Base-by-base conservation (phyloP, 92 coral and sea anemone species). In the Scolanthus callimorphus region DNA sequence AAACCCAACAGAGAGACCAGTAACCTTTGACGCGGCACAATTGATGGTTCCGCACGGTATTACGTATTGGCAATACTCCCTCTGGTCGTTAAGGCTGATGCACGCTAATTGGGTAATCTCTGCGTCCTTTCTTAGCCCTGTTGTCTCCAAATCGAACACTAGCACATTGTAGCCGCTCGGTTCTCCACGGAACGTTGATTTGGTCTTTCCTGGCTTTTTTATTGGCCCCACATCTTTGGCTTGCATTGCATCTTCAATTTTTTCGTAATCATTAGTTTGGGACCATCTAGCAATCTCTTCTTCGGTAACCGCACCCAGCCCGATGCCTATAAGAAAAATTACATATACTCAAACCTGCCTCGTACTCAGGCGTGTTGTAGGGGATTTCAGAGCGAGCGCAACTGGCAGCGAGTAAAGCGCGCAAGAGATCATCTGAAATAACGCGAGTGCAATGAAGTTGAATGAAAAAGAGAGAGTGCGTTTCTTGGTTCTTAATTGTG, bases 1-100 rank as follows among this genome's bases (percentile, higher is more conserved):
- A 20, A 17, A 57, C 49, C 48, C 49, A 20, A 49, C 11, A 28
- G 69, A 62, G 24, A 62, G 69, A n/a, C 69, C 69, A 25, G 69
- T 62, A 10, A 26, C 59, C 39, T 62, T 57, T 26, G 58, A 25
- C 23, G 70, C 70, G 45, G 55, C 56, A 25, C 39, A 41, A 29
- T 63, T 51, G 39, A 63, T 63, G 9, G 59, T 27, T 13, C 70
- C 17, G 31, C 17, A 47, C 21, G 70, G 70, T 27, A 63, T 3
- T n/a, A 63, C 49, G 58, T 49, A 48, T 1, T 41, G 29, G 11
- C 59, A 47, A 28, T 9, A 63, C 25, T 49, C 61, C 44, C 25
- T 47, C 27, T 63, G 39, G 43, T 59, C 59, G 27, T 48, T 30
- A 9, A 63, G 57, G 21, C 30, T 45, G 2, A 63, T 27, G 45